These are phyloP conservation scores for Himantopus leucocephalus DNA, from an alignment of 2,113 vertebrate genomes.

Conservation along the genomic window DNA sequence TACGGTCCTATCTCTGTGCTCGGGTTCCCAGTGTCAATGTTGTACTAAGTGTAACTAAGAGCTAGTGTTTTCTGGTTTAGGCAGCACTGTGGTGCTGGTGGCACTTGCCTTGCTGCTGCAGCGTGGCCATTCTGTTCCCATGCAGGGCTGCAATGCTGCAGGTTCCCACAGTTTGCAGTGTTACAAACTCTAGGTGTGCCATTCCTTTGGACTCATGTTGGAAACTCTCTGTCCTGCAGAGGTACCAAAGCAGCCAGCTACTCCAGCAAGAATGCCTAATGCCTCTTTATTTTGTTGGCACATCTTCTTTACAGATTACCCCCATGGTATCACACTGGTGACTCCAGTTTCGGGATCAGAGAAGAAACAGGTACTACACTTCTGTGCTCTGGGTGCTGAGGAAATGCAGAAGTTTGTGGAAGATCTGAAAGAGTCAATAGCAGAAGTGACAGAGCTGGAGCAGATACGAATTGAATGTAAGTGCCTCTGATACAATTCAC, in stretches of 20 bases:
- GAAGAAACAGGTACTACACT: constrained; percentile 95
- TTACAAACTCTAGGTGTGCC: neutral
- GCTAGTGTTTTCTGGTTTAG: neutral
- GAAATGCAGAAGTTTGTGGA: constrained; percentile 98
- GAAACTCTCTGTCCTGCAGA: neutral
- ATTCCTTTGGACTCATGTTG: neutral
- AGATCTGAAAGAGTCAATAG: constrained; percentile 94
- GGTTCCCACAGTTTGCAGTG: neutral
- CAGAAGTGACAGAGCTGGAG: constrained; percentile 98
- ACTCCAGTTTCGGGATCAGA: constrained; percentile 93
- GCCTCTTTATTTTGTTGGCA: neutral
- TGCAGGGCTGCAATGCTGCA: neutral
- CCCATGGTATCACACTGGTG: constrained; percentile 95
- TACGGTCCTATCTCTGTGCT: neutral
- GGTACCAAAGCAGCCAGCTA: neutral
- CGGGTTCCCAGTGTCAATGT: neutral
- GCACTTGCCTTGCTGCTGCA: neutral
- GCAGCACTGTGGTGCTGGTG: neutral
- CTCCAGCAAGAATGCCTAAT: neutral
- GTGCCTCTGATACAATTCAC: neutral
- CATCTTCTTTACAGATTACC: constrained; percentile 84
- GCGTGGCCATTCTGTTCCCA: neutral
- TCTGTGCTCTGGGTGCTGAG: constrained; percentile 92
- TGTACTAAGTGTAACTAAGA: neutral
- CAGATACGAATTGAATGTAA: constrained; percentile 99